Percentiles rank a stretch among this genome's conserved stretches.
Conservation (phyloP, 2,888 invertebrate species). For the Cephus runcator region DNA sequence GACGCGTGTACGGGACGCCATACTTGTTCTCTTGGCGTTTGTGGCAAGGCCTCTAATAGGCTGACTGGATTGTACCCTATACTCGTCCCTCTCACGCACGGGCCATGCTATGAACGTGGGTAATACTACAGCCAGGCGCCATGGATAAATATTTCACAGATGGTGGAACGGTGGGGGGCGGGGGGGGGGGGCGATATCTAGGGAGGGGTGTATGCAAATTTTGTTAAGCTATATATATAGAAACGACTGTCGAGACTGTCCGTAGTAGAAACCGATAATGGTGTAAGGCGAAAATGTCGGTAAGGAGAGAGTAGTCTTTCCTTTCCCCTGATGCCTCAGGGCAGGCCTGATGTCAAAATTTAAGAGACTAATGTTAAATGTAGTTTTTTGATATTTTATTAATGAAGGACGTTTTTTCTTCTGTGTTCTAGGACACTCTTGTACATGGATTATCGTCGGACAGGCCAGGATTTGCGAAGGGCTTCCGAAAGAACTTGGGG, state of each 20-base stretch:
- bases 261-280: background rate
- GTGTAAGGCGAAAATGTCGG: background rate
- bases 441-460: slow-evolving; percentile 75
- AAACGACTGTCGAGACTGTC: background rate
- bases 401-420: background rate
- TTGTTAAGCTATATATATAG: background rate
- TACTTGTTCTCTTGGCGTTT: slow-evolving; percentile 22
- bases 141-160: background rate
- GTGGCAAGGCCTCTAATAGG: background rate
- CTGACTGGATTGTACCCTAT: background rate
- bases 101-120: background rate
- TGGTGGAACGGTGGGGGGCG: background rate
- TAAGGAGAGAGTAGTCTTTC: background rate
- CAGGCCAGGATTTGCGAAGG: slow-evolving; percentile 80
- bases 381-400: background rate
- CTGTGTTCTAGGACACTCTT: slow-evolving; percentile 78
- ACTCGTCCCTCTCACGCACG: background rate
- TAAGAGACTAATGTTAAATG: background rate
- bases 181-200: background rate
- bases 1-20: slow-evolving; percentile 21
- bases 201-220: background rate
- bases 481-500: slow-evolving; percentile 86
- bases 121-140: background rate
- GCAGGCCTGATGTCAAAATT: background rate
- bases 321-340: background rate